Conservation (phyloP, 2,888 invertebrate genomes). For the Lithophane socia region DNA sequence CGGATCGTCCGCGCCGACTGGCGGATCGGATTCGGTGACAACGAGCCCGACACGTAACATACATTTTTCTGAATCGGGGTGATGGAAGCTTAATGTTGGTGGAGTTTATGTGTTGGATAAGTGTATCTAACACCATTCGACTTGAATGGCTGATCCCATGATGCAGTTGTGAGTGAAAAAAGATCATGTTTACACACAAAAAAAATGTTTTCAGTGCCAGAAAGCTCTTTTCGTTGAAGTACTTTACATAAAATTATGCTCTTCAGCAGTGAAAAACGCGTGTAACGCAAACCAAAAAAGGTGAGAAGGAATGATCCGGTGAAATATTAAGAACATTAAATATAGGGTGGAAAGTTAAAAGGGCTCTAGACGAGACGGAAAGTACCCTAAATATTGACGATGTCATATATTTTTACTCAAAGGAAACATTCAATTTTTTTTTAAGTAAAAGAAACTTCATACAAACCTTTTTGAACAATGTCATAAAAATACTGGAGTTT, state of each 20-base stretch:
- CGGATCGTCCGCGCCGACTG: conserved; percentile 80
- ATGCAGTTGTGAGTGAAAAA: conserved; percentile 43
- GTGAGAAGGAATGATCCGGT: conserved; percentile 9
- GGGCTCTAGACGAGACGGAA: not conserved
- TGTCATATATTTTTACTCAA: not conserved
- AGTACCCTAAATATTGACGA: not conserved
- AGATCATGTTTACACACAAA: conserved; percentile 29
- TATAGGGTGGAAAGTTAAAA: too few species aligned
- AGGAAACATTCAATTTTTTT: not conserved
- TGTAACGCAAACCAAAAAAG: conserved; percentile 19
- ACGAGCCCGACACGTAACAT: conserved; percentile 69
- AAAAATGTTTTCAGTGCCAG: conserved; percentile 41
- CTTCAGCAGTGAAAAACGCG: conserved; percentile 41
- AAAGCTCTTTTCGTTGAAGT: not conserved
- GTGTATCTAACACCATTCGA: not conserved
- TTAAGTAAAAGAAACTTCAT: not conserved
- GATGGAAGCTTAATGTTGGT: conserved; percentile 69
- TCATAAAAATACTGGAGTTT: not conserved
- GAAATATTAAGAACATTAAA: conserved; percentile 22
- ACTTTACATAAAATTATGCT: not conserved
- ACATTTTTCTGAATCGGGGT: conserved; percentile 63
- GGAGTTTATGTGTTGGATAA: conserved; percentile 25
- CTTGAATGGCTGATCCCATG: conserved; percentile 43
- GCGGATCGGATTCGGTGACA: conserved; percentile 81
- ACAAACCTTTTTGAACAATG: not conserved